Evolutionary conservation across 2,888 invertebrate species (phyloP), one percentile per base, ranked within the genome.

Genomic region (Stenchaetothrips biformis): DNA sequence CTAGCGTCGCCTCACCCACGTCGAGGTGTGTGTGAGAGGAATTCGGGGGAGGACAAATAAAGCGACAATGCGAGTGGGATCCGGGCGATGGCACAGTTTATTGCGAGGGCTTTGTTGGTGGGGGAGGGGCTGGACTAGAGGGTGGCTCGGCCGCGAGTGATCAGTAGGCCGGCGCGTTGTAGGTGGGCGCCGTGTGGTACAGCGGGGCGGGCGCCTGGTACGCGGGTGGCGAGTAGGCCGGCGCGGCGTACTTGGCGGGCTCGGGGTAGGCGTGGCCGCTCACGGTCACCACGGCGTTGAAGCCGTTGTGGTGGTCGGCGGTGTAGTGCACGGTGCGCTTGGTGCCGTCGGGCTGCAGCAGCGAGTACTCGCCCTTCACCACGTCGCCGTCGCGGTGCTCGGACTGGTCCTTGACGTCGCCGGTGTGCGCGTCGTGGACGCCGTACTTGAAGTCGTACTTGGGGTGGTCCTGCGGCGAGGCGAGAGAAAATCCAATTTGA

Each of bases 321-420:
- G 67, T 67, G 67, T 93, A 93, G 86, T 91, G 90, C 81, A 93
- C 93, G 2, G 92, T 93, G 83, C 93, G 89, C 80, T 92, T 91
- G 82, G 92, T 92, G 80, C 93, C 93, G 87, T 92, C 92, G 78
- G 92, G 92, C 86, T 93, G 92, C 82, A 82, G 83, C 67, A 87
- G 82, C 7, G 87, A 86, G 82, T 87, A 87, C 81, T 86, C 87
- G 86, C 93, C 93, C 86, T 89, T 90, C 21, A 93, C 92, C 77
- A 91, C 91, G 85, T 93, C 93, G 2, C 93, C 92, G 82, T 92
- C 91, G n/a, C 92, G 89, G 84, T 91, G 90, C 85, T 92, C 93
- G 83, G 90, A 91, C 85, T 93, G 92, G 83, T 91, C 91, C 84
- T 93, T 93, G 81, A 92, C 89, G 84, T 93, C 93, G 78, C 92